Conservation (phyloP, 1,140 invertebrate genomes). For the Bombus pyrosoma region DNA sequence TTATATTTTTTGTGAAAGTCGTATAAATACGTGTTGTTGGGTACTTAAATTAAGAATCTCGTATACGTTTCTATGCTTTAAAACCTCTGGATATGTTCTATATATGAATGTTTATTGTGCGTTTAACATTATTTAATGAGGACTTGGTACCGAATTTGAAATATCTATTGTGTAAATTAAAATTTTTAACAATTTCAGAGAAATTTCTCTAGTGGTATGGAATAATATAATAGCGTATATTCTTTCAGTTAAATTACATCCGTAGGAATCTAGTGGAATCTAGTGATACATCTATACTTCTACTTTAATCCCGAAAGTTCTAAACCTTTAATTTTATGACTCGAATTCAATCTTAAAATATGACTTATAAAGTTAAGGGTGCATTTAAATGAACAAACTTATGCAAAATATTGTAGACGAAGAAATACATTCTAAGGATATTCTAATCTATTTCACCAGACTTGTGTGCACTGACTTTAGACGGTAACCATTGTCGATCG, state of each 20-base stretch:
- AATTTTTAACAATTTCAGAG: not conserved
- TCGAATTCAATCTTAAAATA: conserved; percentile 6
- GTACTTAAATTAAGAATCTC: not conserved
- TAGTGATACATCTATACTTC: not conserved
- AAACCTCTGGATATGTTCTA: not conserved
- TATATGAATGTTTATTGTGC: not conserved
- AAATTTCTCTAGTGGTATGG: not conserved
- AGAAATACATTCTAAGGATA: not conserved
- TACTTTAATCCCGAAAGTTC: not conserved
- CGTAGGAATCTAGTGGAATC: conserved; percentile 5
- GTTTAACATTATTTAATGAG: not conserved
- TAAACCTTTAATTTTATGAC: not conserved
- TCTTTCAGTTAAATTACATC: not conserved
- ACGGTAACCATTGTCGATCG: not conserved
- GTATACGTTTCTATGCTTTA: not conserved
- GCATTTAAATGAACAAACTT: not conserved
- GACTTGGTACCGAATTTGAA: not conserved
- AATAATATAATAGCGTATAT: not conserved
- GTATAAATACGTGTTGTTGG: conserved; percentile 1
- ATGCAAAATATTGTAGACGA: not conserved
- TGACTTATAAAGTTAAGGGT: not conserved
- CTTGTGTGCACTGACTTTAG: not conserved
- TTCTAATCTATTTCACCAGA: not conserved
- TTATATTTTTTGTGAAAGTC: too few species aligned
- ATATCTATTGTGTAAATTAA: not conserved